A percentile compares a stretch with the other conserved stretches of the same genome.
phyloP scores from a whole-genome alignment of 1,140 invertebrate genomes.

The Galleria mellonella region DNA sequence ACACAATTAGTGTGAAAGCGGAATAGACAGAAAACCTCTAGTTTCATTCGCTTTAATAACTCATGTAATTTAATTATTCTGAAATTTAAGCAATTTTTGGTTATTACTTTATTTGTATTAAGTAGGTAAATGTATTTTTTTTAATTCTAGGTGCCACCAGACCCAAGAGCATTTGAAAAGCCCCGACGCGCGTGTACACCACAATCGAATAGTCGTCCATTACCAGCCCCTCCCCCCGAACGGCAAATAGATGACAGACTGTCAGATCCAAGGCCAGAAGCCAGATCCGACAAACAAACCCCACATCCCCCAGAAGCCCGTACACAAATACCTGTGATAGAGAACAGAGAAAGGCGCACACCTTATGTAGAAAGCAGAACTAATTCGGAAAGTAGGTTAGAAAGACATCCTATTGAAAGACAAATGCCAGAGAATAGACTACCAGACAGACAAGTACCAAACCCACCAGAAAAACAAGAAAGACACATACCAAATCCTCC shows the following conservation, averaged over 20 bases:
- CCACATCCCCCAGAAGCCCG: not conserved
- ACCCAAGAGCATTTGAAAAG: slow-evolving; percentile 62
- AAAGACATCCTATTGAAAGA: slow-evolving; percentile 9
- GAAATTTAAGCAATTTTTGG: no score
- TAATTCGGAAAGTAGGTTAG: slow-evolving; percentile 10
- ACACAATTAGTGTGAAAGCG: no score
- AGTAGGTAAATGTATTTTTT: not conserved
- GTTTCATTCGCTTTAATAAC: no score
- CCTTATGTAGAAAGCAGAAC: slow-evolving; percentile 16
- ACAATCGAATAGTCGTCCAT: slow-evolving; percentile 55
- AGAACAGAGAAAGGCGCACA: slow-evolving; percentile 3
- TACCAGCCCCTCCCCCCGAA: slow-evolving; percentile 54
- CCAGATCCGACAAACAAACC: slow-evolving; percentile 15
- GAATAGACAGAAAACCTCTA: no score
- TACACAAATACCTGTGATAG: no score
- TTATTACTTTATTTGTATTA: no score
- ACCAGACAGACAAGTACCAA: not conserved
- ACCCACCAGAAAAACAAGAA: slow-evolving; percentile 2
- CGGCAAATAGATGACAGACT: slow-evolving; percentile 14
- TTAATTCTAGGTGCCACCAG: slow-evolving; percentile 51
- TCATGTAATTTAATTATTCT: no score
- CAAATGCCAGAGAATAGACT: slow-evolving; percentile 11
- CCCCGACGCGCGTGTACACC: slow-evolving; percentile 57
- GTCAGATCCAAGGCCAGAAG: slow-evolving; percentile 3
- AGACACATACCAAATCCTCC: not conserved